Percentiles rank a stretch among this genome's conserved stretches.
Conservation (phyloP, 2,888 invertebrate genomes). For the Branchellion lobata region DNA sequence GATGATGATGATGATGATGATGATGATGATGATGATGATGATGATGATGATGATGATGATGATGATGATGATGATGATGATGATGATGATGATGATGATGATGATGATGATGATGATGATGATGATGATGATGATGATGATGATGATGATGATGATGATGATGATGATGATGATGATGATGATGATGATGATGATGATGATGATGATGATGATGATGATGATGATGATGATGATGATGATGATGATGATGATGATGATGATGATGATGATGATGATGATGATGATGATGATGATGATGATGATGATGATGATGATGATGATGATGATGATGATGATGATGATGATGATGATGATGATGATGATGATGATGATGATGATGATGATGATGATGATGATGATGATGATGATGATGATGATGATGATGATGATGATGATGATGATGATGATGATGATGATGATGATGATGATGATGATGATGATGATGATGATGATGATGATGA, state of each 20-base stretch:
- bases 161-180: background rate
- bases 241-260: background rate
- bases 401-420: conserved; percentile 44
- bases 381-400: conserved; percentile 45
- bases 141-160: background rate
- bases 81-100: conserved; percentile 11
- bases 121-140: conserved; percentile 23
- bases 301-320: background rate
- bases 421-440: conserved; percentile 38
- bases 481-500: background rate
- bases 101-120: conserved; percentile 17
- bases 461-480: conserved; percentile 8
- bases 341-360: conserved; percentile 31
- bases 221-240: background rate
- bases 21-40: conserved; percentile 35
- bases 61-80: conserved; percentile 27
- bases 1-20: conserved; percentile 26
- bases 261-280: background rate
- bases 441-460: conserved; percentile 36
- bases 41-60: conserved; percentile 36
- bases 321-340: background rate
- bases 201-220: background rate
- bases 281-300: background rate
- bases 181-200: background rate
- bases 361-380: conserved; percentile 40